Evolutionary conservation across 2,797 vertebrate genomes (phyloP).

Genomic region (Hyperoplus lanceolatus): DNA sequence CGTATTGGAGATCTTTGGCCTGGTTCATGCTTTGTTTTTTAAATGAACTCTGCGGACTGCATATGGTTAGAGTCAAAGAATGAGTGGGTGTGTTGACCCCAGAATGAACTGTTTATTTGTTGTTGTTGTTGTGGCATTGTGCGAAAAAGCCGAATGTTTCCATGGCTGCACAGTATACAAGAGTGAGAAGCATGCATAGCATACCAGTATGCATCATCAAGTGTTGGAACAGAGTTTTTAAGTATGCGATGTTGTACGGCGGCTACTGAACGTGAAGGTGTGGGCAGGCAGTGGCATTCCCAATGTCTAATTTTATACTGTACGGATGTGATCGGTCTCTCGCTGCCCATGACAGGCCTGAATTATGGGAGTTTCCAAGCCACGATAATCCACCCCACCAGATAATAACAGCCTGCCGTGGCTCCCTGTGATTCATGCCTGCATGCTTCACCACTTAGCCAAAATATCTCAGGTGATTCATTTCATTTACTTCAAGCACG

Average conservation of each 20-base stretch:
- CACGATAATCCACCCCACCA: conserved; percentile 52
- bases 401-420: conserved; percentile 74
- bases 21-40: conserved; percentile 35
- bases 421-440: conserved; percentile 45
- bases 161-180: conserved; percentile 23
- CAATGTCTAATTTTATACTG: conserved; percentile 45
- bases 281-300: conserved; percentile 15
- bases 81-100: conserved; percentile 61
- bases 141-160: conserved; percentile 32
- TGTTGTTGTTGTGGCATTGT: conserved; percentile 21
- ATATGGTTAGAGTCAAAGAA: conserved; percentile 39
- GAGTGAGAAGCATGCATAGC: not conserved
- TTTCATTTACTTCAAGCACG: conserved; percentile 37
- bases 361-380: conserved; percentile 69
- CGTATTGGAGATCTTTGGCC: conserved; percentile 44
- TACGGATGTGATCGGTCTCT: conserved; percentile 41
- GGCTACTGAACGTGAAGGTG: conserved; percentile 21
- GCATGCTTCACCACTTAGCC: conserved; percentile 42
- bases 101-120: conserved; percentile 38
- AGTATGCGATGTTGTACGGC: conserved; percentile 15
- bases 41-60: conserved; percentile 41
- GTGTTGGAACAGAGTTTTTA: not conserved
- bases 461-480: conserved; percentile 70
- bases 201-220: not conserved
- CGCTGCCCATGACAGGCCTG: conserved; percentile 54